Conservation (phyloP, 2,797 vertebrate species). For the Triplophysa yarkandensis region DNA sequence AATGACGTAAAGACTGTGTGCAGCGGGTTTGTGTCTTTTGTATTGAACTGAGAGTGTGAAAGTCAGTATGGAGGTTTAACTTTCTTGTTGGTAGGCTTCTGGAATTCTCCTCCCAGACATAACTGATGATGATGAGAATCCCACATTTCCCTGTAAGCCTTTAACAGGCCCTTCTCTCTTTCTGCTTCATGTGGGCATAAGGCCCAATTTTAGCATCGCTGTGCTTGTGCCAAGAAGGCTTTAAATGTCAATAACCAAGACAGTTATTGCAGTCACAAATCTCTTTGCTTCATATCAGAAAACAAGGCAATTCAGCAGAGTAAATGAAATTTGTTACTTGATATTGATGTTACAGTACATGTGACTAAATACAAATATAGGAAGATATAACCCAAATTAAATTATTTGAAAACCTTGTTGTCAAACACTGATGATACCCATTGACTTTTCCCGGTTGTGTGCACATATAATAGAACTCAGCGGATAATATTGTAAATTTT, state of each 20-base stretch:
- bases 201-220: conserved; percentile 40
- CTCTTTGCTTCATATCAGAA: conserved; percentile 38
- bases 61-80: conserved; percentile 21
- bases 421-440: too few relatives aligned
- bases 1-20: not conserved
- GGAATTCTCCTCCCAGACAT: conserved; percentile 38
- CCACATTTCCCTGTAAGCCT: conserved; percentile 19
- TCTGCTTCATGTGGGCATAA: not conserved
- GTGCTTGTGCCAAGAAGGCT: conserved; percentile 22
- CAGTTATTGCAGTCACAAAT: conserved; percentile 54
- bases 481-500: too few relatives aligned
- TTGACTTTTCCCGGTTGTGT: too few relatives aligned
- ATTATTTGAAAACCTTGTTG: too few relatives aligned
- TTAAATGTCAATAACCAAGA: too few relatives aligned
- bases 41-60: not conserved
- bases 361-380: too few relatives aligned
- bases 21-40: too few relatives aligned
- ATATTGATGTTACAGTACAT: too few relatives aligned
- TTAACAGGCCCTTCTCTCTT: conserved; percentile 11
- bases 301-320: conserved; percentile 32
- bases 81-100: conserved; percentile 35
- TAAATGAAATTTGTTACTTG: conserved; percentile 18
- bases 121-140: conserved; percentile 38
- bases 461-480: too few relatives aligned
- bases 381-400: too few relatives aligned